These are phyloP conservation scores for Stenichneumon culpator DNA, from an alignment of 2,888 invertebrate genomes.

Conservation along the genomic window DNA sequence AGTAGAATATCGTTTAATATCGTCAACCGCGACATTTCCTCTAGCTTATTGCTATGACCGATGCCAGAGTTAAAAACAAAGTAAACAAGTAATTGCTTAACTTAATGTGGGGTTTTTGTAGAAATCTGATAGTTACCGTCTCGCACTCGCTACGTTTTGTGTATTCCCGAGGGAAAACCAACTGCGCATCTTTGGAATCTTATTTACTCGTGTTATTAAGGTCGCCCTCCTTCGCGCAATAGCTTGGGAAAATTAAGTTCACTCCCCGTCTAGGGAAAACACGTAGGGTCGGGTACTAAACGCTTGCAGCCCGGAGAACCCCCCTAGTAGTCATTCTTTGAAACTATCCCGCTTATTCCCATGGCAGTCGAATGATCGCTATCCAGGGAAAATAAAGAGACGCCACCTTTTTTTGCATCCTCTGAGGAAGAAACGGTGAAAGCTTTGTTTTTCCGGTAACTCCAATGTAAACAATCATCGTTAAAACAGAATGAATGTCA, in stretches of 20 bases:
- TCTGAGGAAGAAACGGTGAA: background rate
- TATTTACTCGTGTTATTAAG: slow-evolving; percentile 18
- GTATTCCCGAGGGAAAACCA: slow-evolving; percentile 9
- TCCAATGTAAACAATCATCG: background rate
- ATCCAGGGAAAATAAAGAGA: background rate
- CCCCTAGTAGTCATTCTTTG: background rate
- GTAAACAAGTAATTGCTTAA: background rate
- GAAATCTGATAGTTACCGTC: background rate
- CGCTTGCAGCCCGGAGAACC: slow-evolving; percentile 19
- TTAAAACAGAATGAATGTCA: background rate
- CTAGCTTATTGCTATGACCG: no score
- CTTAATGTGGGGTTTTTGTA: background rate
- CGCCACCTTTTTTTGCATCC: background rate
- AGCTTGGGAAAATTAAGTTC: slow-evolving; percentile 17
- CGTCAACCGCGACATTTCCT: no score
- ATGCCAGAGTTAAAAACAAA: background rate
- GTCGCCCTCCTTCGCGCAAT: background rate
- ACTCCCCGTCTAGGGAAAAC: background rate
- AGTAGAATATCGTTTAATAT: no score
- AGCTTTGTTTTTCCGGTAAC: background rate
- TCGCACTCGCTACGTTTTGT: background rate
- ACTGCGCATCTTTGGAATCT: background rate
- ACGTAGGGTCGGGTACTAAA: background rate
- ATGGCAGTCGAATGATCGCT: background rate
- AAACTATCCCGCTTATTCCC: slow-evolving; percentile 1